Conservation (phyloP, 1,140 invertebrate species). For the Zaprionus ornatus region DNA sequence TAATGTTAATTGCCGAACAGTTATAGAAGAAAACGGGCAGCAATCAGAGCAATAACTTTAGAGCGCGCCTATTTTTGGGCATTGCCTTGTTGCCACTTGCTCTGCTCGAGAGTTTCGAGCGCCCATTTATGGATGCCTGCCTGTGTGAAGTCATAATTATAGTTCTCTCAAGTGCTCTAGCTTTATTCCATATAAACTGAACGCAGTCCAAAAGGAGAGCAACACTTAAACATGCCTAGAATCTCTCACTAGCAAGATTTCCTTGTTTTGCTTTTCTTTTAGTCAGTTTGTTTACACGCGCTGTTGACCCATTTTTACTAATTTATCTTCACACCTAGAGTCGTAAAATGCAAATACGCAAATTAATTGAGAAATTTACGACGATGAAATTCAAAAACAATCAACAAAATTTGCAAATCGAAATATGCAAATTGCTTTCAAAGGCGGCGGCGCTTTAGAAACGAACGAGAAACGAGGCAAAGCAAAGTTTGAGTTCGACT, state of each 20-base stretch:
- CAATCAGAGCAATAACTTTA: constrained; percentile 66
- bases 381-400: constrained; percentile 26
- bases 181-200: constrained; percentile 11
- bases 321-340: constrained; percentile 55
- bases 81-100: constrained; percentile 53
- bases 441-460: constrained; percentile 65
- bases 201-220: constrained; percentile 26
- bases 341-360: constrained; percentile 29
- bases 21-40: constrained; percentile 79
- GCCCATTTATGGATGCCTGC: constrained; percentile 62
- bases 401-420: constrained; percentile 63
- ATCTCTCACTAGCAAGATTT: neutral
- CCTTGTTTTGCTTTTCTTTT: no score
- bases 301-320: constrained; percentile 58
- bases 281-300: constrained; percentile 37
- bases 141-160: constrained; percentile 68
- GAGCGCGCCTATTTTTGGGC: constrained; percentile 69
- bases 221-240: constrained; percentile 45
- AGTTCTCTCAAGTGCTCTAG: constrained; percentile 45
- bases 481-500: constrained; percentile 46
- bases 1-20: constrained; percentile 83
- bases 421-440: constrained; percentile 69
- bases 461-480: constrained; percentile 36
- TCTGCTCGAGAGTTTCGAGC: constrained; percentile 26
- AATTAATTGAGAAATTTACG: constrained; percentile 78